Evolutionary conservation across 2,113 vertebrate genomes (phyloP), one percentile per base, ranked within the genome.

Genomic region (Propithecus coquereli): DNA sequence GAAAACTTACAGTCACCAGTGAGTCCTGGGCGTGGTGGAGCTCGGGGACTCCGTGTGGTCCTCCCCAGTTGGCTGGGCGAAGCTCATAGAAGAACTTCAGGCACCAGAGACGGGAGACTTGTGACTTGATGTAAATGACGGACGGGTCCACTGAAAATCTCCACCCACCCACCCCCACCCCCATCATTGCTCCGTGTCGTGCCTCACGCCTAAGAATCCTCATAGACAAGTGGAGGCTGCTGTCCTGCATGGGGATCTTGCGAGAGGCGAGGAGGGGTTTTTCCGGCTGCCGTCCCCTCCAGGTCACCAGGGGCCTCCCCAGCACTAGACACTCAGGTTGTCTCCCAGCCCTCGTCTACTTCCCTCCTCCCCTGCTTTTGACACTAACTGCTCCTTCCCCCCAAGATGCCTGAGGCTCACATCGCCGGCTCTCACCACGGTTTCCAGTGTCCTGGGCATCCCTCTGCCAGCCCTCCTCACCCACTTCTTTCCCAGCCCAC

Each of bases 181-280:
- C 37, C 8, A 6, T 10, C 8, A 4, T 37, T 9, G 2, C 61
- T 2, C 47, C 1, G 0, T 37, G 11, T 32, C 30, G 32, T 22
- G 11, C 37, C 20, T 59, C 3, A 17, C 47, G 23, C 50, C 50
- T 45, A 17, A 32, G 65, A 47, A 10, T 23, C 32, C 27, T 87
- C 61, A 65, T 23, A 57, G 82, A 45, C 71, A 37, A 6, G 17
- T 3, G 25, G 65, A 20, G 0, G 18, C n/a, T 20, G 27, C n/a
- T 6, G 8, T 32, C 65, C 40, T 18, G 2, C 5, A 27, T 8
- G 23, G 45, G 23, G 10, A 27, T 6, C 74, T 12, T 74, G 23
- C 37, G 18, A 6, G 16, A 23, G n/a, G 11, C 5, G 0, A 2
- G 10, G 17, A 23, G 37, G 16, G 6, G 22, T 8, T 57, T 65